Evolutionary conservation across 2,888 invertebrate genomes (phyloP).

Genomic region (Operophtera brumata): DNA sequence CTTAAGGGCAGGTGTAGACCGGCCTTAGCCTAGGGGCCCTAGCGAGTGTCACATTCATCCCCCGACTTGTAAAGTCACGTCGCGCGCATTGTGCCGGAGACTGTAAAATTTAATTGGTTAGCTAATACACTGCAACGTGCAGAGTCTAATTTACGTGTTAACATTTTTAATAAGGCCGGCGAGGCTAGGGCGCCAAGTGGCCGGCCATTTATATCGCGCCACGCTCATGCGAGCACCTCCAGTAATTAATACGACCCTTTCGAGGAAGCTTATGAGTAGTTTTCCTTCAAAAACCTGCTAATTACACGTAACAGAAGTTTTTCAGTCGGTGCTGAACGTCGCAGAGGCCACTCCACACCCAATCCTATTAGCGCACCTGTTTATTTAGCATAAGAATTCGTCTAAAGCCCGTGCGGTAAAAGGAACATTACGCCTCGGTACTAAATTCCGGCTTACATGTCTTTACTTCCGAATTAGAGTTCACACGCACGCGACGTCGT

Average conservation of each 20-base stretch:
- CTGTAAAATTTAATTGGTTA: slow-evolving; percentile 77
- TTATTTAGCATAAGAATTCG: slow-evolving; percentile 58
- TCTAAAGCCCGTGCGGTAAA: slow-evolving; percentile 44
- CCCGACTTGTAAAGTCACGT: slow-evolving; percentile 54
- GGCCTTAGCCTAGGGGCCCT: slow-evolving; percentile 34
- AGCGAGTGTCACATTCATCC: slow-evolving; percentile 44
- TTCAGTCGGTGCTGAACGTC: slow-evolving; percentile 43
- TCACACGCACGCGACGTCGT: slow-evolving; percentile 66
- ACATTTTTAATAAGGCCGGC: slow-evolving; percentile 79
- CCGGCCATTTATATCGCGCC: slow-evolving; percentile 71
- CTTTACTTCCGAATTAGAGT: slow-evolving; percentile 75
- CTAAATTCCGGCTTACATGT: slow-evolving; percentile 69
- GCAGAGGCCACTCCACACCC: slow-evolving; percentile 41
- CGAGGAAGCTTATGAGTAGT: slow-evolving; percentile 80
- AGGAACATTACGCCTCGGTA: slow-evolving; percentile 64
- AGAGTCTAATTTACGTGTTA: slow-evolving; percentile 78
- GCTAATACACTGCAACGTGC: slow-evolving; percentile 70
- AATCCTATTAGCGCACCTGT: slow-evolving; percentile 51
- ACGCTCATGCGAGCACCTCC: slow-evolving; percentile 70
- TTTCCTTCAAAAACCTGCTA: slow-evolving; percentile 76
- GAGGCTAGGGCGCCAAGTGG: slow-evolving; percentile 76
- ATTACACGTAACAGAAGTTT: slow-evolving; percentile 67
- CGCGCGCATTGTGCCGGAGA: slow-evolving; percentile 59
- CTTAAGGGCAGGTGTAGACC: slow-evolving; percentile 40
- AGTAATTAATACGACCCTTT: slow-evolving; percentile 77